Conservation (phyloP, 2,797 vertebrate genomes). For the Buceros bicornis region DNA sequence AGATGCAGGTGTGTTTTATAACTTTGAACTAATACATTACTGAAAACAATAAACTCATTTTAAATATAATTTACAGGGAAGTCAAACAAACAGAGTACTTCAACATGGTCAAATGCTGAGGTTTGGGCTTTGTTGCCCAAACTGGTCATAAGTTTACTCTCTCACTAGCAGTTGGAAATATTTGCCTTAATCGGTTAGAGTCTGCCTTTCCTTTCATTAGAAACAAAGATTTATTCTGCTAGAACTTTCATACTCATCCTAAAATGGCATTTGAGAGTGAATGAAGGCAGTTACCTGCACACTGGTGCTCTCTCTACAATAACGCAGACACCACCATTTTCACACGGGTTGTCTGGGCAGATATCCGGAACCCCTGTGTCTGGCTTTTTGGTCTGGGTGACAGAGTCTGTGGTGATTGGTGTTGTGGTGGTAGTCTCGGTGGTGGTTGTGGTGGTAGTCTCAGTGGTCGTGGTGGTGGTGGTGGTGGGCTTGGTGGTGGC, state of each 20-base stretch:
- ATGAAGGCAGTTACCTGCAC: slow-evolving; percentile 84
- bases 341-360: slow-evolving; percentile 79
- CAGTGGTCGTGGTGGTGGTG: background rate
- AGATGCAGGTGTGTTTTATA: background rate
- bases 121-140: background rate
- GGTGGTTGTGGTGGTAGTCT: background rate
- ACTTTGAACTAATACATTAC: background rate
- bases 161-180: background rate
- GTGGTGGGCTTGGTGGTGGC: background rate
- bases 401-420: background rate
- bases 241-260: background rate
- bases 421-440: background rate
- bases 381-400: background rate
- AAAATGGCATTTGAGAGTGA: background rate
- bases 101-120: background rate
- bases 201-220: background rate
- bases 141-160: background rate
- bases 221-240: background rate
- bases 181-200: background rate
- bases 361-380: rapidly evolving
- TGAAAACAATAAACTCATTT: background rate
- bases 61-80: background rate
- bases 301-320: background rate
- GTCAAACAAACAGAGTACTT: background rate
- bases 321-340: slow-evolving; percentile 85